Base-by-base conservation (phyloP, 2,888 invertebrate species). In the Asteroscopus sphinx region DNA sequence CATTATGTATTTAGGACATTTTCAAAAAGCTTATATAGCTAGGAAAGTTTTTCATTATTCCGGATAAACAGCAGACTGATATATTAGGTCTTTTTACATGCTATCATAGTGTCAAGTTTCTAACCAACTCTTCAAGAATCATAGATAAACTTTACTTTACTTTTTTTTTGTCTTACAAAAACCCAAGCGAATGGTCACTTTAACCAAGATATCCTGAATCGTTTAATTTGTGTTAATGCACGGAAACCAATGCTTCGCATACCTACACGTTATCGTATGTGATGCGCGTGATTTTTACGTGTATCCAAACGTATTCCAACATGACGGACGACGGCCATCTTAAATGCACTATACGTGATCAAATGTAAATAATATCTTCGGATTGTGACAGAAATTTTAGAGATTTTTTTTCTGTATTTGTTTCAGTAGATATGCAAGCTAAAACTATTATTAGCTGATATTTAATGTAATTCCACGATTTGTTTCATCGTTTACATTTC, bases 221-320 rank as follows among this genome's bases (percentile, higher is more conserved):
- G 51, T 40, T 69, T 66, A 62, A 62, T 71, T 73, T 62, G 51
- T 59, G 52, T 35, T 37, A 54, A 52, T 52, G 73, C 65, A 60
- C 56, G 67, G 71, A 73, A 61, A 52, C 45, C 16, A 36, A 62
- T 55, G 41, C 39, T 35, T 73, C 40, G 53, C 71, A 72, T 73
- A 44, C 46, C 71, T 45, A 40, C 72, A 74, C 72, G 71, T 63
- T 56, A 74, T 11, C 26, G 26, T 37, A 40, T 36, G 33, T 36
- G 33, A 36, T 47, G 58, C 70, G 65, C 60, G 58, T 69, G 66
- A 54, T 58, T 69, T 68, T 62, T 47, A 58, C 49, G 40, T 54
- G 45, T 60, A 44, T 45, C 46, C 32, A 41, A 53, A 64, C 37
- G 47, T 52, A 63, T 5, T n/a, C n/a, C n/a, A 30, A 56, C 37